Base-by-base conservation (phyloP, 2,797 vertebrate species). In the Propithecus deckenii region DNA sequence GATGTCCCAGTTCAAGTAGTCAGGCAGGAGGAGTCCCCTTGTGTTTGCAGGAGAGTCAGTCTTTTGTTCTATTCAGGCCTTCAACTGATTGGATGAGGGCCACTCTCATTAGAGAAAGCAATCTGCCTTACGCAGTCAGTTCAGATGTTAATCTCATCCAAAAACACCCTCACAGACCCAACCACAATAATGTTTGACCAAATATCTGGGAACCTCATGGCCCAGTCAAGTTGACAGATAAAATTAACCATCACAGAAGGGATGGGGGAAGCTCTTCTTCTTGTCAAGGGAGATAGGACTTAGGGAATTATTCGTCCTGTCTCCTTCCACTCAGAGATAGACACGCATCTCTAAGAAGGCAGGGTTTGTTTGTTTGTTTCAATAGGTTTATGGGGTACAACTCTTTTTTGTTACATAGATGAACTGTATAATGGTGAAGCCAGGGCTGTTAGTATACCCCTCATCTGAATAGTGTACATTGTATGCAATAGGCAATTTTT, bases 201-300 rank as follows among this genome's bases (percentile, higher is more conserved):
- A 83, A 41, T 93, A 78, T 61, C 69, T 94, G 46, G 22, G 10
- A 17, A 92, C 41, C 25, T 28, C 7, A 11, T 79, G 55, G 18
- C 52, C 22, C 25, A 86, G 59, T 91, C 43, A 95, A 81, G 48
- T 35, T 72, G 69, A 95, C 50, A 89, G 32, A 87, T 61, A 95
- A 94, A 96, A 55, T 90, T 90, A 87, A 74, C 15, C 10, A 84
- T 94, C 55, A 84, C 23, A 80, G 61, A 23, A 80, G 3, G 28
- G 13, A 57, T 69, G 10, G 46, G 23, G 30, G 9, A 86, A 81
- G 92, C 11, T 76, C 11, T 59, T 32, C 11, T 88, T 38, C n/a
- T 88, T 74, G 5, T 84, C 32, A 92, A 32, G 41, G 25, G 15
- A 96, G 20, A 85, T 11, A 88, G 63, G 38, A 86, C n/a, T 46